These are phyloP conservation scores for Hymenopus coronatus DNA, from an alignment of 2,888 invertebrate genomes.

Conservation along the genomic window DNA sequence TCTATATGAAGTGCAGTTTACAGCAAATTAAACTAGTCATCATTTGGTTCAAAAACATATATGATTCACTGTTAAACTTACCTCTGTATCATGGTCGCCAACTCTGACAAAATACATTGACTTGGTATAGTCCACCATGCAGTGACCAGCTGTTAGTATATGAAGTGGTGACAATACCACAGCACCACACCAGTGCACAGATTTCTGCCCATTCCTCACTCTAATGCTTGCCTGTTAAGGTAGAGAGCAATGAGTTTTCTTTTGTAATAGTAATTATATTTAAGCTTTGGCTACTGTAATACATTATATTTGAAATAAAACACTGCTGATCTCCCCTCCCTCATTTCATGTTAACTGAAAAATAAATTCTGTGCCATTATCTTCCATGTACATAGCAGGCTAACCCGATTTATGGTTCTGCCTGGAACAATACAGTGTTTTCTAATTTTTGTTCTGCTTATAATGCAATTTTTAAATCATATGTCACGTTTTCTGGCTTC, in stretches of 20 bases:
- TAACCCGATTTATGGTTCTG: no score
- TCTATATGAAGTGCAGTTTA: neutral
- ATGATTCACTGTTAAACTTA: conserved; percentile 40
- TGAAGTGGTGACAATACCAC: conserved; percentile 62
- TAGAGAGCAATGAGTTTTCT: neutral
- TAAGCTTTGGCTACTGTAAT: no score
- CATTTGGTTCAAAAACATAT: no score
- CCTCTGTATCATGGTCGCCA: conserved; percentile 71
- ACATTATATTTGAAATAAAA: no score
- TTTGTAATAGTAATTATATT: neutral
- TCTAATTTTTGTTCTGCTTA: no score
- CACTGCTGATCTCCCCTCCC: no score
- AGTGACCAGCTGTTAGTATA: conserved; percentile 72
- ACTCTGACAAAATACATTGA: conserved; percentile 65
- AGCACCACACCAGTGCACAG: conserved; percentile 73
- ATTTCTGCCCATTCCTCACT: conserved; percentile 50
- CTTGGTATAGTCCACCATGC: conserved; percentile 64
- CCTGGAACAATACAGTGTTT: no score
- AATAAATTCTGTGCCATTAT: no score
- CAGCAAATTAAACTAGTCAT: neutral
- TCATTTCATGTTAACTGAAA: no score
- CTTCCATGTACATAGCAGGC: no score
- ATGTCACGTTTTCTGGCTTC: no score
- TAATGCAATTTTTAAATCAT: no score
- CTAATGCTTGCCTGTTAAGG: conserved; percentile 58